A percentile compares a stretch with the other conserved stretches of the same genome.
Evolutionary conservation across 2,113 vertebrate genomes (phyloP).

Genomic region (Aspidoscelis tigris): DNA sequence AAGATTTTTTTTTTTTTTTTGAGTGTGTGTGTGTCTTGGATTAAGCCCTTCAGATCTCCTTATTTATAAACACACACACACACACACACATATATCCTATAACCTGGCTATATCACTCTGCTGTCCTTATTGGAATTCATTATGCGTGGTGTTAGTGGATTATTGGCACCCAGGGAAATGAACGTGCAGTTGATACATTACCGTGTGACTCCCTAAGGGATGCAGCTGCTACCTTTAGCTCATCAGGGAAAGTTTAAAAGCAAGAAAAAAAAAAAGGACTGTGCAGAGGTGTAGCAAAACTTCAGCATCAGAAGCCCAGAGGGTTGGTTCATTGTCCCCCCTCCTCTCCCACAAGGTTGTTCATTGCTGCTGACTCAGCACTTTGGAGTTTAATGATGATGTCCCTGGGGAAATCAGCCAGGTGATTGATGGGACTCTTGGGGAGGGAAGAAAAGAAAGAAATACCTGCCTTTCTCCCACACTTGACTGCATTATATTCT

Average conservation of each 20-base stretch:
- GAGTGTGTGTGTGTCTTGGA: no score
- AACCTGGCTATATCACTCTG: neutral
- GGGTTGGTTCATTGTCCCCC: neutral
- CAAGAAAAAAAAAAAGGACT: conserved; percentile 3
- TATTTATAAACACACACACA: neutral
- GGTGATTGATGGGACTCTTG: neutral
- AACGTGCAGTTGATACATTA: conserved; percentile 23
- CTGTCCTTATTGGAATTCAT: conserved; percentile 35
- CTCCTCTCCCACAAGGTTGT: conserved; percentile 18
- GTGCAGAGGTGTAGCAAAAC: conserved; percentile 4
- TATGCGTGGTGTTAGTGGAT: conserved; percentile 22
- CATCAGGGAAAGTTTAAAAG: conserved; percentile 34
- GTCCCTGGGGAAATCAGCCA: conserved; percentile 20
- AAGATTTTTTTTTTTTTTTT: neutral
- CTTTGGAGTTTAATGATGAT: conserved; percentile 11
- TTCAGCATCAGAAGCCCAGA: neutral
- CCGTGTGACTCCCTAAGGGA: conserved; percentile 22
- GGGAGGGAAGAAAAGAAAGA: neutral
- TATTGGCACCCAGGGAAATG: conserved; percentile 25
- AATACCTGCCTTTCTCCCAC: neutral
- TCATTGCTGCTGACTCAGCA: conserved; percentile 15
- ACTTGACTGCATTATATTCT: neutral
- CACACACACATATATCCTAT: neutral
- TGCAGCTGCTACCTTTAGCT: conserved; percentile 37
- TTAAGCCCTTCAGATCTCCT: conserved; percentile 6